Evolutionary conservation across 2,797 vertebrate genomes (phyloP), one percentile per base, ranked within the genome.

Genomic region (Esox lucius): DNA sequence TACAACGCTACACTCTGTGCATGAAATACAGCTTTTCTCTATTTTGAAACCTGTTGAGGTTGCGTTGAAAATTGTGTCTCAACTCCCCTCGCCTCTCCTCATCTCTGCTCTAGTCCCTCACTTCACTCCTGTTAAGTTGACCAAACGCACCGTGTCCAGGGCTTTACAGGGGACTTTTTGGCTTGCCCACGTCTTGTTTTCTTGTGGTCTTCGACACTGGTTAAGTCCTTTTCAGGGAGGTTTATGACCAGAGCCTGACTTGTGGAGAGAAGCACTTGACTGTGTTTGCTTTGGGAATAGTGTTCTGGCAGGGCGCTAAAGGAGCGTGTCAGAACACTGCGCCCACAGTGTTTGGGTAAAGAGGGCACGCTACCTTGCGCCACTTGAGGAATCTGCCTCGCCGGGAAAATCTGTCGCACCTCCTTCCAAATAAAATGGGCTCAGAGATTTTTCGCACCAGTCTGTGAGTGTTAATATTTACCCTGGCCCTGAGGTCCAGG

Each of bases 391-490:
- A 93, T 94, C 93, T 87, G 78, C 84, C 90, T 88, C 89, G 86
- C 92, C 89, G 89, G 88, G 93, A n/a, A 91, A 93, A n/a, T 92
- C 90, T 92, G 92, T 91, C 89, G 91, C 91, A 91, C 91, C 91
- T 89, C 88, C 88, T 75, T 89, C 80, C 80, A 87, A 90, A 90
- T 91, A 95, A 95, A 95, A 92, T 85, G 83, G 16, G 85, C 87
- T 87, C 85, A 90, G 89, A 92, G 91, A 91, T 93, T 94, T 51
- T 95, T 95, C 92, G 92, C 94, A 94, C 88, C 84, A 87, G 90
- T 90, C 89, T 92, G 93, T 94, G 91, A 93, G 91, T 93, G 94
- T 95, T 94, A 94, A 95, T 95, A 93, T 95, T 95, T 95, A 90
- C 91, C 80, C 88, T 90, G 93, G 86, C 88, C 91, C 91, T 89